Conservation (phyloP, 2,113 vertebrate genomes). For the Antechinus flavipes region DNA sequence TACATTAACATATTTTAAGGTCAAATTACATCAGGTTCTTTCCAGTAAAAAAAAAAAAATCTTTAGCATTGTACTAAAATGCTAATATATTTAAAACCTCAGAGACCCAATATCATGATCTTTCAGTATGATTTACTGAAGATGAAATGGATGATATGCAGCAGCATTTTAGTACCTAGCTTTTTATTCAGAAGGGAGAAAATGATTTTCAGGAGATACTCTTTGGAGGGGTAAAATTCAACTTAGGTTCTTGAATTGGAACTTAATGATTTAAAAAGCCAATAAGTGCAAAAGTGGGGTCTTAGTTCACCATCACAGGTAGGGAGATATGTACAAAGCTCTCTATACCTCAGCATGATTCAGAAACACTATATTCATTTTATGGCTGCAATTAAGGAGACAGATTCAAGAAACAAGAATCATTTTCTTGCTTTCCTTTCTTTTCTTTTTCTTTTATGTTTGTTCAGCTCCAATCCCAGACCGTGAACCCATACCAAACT, state of each 20-base stretch:
- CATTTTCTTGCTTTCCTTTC: constrained; percentile 29
- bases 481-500: constrained; percentile 46
- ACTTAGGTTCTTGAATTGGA: constrained; percentile 64
- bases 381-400: constrained; percentile 57
- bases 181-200: constrained; percentile 64
- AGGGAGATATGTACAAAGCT: neutral
- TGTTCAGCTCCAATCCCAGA: constrained; percentile 42
- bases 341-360: constrained; percentile 40
- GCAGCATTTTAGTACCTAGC: constrained; percentile 69
- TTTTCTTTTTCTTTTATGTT: neutral
- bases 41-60: constrained; percentile 71
- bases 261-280: constrained; percentile 10
- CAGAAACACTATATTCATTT: constrained; percentile 44
- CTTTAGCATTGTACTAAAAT: constrained; percentile 74
- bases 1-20: constrained; percentile 80
- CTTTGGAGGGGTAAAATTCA: constrained; percentile 68
- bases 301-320: constrained; percentile 38
- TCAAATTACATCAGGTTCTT: constrained; percentile 82
- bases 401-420: constrained; percentile 60
- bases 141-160: constrained; percentile 61
- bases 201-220: constrained; percentile 72
- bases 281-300: constrained; percentile 3
- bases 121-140: constrained; percentile 77
- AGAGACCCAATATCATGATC: constrained; percentile 75
- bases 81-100: constrained; percentile 79